Conservation (phyloP, 2,113 vertebrate genomes). For the Siphamia tubifer region DNA sequence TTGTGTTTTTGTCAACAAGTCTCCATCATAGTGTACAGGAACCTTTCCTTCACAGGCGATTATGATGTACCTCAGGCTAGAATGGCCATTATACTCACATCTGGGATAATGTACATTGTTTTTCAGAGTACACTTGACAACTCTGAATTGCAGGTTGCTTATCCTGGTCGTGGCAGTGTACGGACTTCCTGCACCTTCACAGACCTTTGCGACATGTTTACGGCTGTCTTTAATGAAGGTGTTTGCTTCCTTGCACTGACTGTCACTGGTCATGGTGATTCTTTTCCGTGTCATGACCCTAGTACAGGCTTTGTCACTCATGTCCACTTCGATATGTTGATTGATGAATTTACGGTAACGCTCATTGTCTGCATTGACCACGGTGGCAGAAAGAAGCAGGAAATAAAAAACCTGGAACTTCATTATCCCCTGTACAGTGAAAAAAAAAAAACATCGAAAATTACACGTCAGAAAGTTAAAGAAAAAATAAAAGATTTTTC, state of each 20-base stretch:
- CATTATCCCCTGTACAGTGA: constrained; percentile 7
- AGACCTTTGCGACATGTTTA: background rate
- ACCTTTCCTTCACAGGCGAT: background rate
- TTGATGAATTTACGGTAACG: background rate
- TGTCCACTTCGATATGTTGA: background rate
- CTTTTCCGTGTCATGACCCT: fast-evolving
- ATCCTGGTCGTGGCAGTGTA: background rate
- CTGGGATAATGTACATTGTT: fast-evolving
- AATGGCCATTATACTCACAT: background rate
- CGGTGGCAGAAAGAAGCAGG: background rate
- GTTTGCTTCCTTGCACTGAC: background rate
- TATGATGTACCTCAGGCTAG: background rate
- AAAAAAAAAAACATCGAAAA: too few species aligned
- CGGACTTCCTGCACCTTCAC: fast-evolving
- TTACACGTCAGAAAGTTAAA: too few species aligned
- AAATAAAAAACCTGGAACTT: background rate
- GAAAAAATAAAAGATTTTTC: too few species aligned
- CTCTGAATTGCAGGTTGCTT: background rate
- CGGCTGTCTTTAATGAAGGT: background rate
- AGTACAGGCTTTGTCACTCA: fast-evolving
- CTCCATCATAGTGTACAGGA: background rate
- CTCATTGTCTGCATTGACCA: background rate
- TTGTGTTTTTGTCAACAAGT: background rate
- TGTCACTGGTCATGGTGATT: background rate
- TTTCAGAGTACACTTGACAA: background rate